Conservation (phyloP, 1,140 invertebrate genomes). For the Drosophila insularis region DNA sequence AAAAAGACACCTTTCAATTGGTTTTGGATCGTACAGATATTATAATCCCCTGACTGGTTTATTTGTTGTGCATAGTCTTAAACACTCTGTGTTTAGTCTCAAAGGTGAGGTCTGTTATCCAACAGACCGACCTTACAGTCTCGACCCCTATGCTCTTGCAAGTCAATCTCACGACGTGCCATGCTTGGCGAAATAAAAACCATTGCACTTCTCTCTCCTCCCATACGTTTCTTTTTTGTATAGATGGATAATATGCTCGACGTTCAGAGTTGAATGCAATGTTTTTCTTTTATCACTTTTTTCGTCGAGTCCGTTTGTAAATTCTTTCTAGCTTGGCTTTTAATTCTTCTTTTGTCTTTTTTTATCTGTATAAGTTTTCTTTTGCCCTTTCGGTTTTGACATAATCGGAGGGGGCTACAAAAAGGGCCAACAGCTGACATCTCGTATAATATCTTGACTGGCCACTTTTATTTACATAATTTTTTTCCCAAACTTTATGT, state of each 20-base stretch:
- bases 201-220: slow-evolving; percentile 20
- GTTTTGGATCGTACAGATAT: no score
- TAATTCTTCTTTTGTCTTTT: slow-evolving; percentile 42
- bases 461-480: slow-evolving; percentile 7
- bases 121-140: slow-evolving; percentile 17
- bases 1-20: no score
- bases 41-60: no score
- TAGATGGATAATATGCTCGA: slow-evolving; percentile 13
- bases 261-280: slow-evolving; percentile 1
- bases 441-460: slow-evolving; percentile 10
- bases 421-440: slow-evolving; percentile 15
- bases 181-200: slow-evolving; percentile 31
- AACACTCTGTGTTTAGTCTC: no score
- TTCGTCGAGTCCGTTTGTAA: slow-evolving; percentile 41
- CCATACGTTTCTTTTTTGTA: slow-evolving; percentile 8
- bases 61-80: no score
- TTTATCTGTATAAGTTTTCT: slow-evolving; percentile 45
- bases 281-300: slow-evolving; percentile 38
- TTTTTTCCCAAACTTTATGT: background rate
- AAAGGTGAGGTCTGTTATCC: background rate
- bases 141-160: slow-evolving; percentile 18
- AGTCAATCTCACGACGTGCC: slow-evolving; percentile 30
- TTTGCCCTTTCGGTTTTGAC: slow-evolving; percentile 15
- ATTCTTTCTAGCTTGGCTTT: slow-evolving; percentile 27
- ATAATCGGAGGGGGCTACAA: slow-evolving; percentile 14